Evolutionary conservation across 1,140 invertebrate genomes (phyloP).

Genomic region (Heterodera schachtii): DNA sequence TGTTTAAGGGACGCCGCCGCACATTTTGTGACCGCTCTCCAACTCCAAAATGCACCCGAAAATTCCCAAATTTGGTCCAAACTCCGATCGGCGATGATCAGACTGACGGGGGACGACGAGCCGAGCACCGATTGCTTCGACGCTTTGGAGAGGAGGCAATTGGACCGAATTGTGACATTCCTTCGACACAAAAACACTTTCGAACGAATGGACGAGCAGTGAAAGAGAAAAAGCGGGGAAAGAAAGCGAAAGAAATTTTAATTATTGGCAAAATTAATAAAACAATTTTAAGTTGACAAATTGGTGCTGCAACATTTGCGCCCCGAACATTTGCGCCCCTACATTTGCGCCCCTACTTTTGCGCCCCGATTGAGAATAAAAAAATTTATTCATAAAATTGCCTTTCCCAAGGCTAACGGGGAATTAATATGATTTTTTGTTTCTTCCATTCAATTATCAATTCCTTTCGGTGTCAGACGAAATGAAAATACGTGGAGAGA

Average conservation of each 20-base stretch:
- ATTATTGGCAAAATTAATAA: neutral
- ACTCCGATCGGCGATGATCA: conserved; percentile 82
- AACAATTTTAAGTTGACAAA: too few species aligned
- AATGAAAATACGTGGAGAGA: too few species aligned
- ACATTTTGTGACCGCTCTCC: conserved; percentile 88
- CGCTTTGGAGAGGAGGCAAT: conserved; percentile 20
- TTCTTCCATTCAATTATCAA: too few species aligned
- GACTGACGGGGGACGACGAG: conserved; percentile 63
- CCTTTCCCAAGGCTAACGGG: too few species aligned
- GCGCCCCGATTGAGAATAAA: too few species aligned
- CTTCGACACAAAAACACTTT: neutral
- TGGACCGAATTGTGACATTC: conserved; percentile 18
- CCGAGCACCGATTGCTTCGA: conserved; percentile 21
- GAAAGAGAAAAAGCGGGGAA: too few species aligned
- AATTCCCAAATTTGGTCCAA: conserved; percentile 82
- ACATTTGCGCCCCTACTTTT: too few species aligned
- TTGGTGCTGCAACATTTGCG: too few species aligned
- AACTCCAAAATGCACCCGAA: conserved; percentile 79
- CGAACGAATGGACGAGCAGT: neutral
- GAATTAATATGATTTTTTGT: too few species aligned
- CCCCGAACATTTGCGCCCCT: too few species aligned
- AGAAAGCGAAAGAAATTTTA: neutral
- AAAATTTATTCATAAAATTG: too few species aligned
- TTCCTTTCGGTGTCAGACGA: too few species aligned
- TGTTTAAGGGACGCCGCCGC: conserved; percentile 83